Conservation (phyloP, 2,888 invertebrate genomes). For the Teleogryllus oceanicus region DNA sequence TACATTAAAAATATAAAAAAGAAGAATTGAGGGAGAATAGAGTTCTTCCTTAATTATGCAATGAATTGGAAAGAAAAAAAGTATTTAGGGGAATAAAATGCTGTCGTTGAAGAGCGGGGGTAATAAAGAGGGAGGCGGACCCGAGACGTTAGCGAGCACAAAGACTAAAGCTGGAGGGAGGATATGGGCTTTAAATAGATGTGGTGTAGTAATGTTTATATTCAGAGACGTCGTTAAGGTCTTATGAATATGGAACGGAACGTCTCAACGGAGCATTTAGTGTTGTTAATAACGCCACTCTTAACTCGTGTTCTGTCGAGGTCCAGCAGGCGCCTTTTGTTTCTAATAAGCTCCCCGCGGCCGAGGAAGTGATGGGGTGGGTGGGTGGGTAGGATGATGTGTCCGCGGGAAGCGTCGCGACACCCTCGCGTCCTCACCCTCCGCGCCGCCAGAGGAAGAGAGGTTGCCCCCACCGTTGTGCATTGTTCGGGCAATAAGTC, state of each 20-base stretch:
- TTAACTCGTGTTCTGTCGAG: conserved; percentile 25
- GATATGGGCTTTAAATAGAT: conserved; percentile 25
- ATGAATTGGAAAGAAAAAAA: conserved; percentile 18
- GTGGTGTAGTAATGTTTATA: conserved; percentile 26
- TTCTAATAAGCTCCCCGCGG: conserved; percentile 29
- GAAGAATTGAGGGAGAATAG: not conserved
- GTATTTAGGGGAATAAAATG: conserved; percentile 20
- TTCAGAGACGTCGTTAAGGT: conserved; percentile 24
- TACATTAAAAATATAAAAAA: conserved; percentile 21
- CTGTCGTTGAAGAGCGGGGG: not conserved
- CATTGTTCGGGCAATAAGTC: too few species aligned
- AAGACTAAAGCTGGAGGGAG: conserved; percentile 23
- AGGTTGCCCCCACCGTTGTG: not conserved
- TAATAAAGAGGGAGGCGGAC: conserved; percentile 18
- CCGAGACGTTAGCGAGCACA: not conserved
- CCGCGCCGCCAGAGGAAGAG: not conserved
- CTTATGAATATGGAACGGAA: conserved; percentile 30
- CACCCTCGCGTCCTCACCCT: not conserved
- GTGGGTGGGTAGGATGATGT: not conserved
- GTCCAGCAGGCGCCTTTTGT: conserved; percentile 27
- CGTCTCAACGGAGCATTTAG: not conserved
- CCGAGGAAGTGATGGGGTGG: not conserved
- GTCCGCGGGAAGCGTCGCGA: not conserved
- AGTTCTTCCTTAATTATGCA: conserved; percentile 10
- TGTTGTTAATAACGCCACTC: conserved; percentile 24